phyloP scores from a whole-genome alignment of 1,140 invertebrate species.

The Lamellibrachia luymesi region DNA sequence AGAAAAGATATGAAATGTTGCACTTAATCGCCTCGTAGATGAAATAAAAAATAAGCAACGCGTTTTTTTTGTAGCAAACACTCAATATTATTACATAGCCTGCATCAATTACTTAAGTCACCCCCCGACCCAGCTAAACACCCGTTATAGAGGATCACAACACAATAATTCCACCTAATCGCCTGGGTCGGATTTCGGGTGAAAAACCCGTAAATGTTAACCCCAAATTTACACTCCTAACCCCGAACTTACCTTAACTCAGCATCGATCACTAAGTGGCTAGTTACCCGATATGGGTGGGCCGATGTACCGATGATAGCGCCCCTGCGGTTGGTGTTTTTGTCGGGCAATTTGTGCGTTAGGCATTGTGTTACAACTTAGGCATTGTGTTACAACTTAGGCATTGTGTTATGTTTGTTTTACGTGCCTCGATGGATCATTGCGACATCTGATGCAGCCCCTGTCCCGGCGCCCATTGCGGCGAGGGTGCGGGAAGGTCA shows the following conservation, averaged over 20 bases:
- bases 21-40: too few relatives aligned
- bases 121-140: background rate
- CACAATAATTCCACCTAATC: background rate
- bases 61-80: background rate
- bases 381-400: background rate
- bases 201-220: background rate
- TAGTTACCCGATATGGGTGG: background rate
- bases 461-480: too few relatives aligned
- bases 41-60: too few relatives aligned
- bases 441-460: background rate
- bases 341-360: background rate
- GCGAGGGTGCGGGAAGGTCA: background rate
- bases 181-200: background rate
- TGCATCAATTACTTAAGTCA: background rate
- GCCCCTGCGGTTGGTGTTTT: background rate
- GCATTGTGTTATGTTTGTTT: background rate
- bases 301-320: background rate
- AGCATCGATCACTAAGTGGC: background rate
- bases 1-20: too few relatives aligned
- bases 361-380: background rate
- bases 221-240: background rate
- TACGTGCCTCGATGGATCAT: background rate
- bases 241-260: background rate
- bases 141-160: background rate
- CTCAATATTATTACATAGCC: background rate